phyloP scores from a whole-genome alignment of 2,797 vertebrate genomes.

The Peromyscus attwateri region DNA sequence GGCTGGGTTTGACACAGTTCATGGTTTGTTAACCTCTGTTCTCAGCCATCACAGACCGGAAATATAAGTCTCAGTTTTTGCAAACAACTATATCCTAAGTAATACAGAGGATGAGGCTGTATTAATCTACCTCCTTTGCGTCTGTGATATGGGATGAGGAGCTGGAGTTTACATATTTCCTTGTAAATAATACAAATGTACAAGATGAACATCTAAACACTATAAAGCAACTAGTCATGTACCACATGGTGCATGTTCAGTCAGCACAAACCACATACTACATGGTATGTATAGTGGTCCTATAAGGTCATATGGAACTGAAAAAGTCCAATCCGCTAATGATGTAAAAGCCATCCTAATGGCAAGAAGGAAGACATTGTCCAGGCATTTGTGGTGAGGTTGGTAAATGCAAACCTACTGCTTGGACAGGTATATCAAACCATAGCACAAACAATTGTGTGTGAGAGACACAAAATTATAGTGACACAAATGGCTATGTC shows the following conservation, averaged over 20 bases:
- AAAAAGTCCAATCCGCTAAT: not conserved
- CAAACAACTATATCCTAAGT: not conserved
- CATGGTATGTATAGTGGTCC: too few relatives aligned
- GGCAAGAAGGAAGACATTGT: not conserved
- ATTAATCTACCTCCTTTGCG: not conserved
- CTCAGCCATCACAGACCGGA: not conserved
- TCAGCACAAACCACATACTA: not conserved
- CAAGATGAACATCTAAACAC: not conserved
- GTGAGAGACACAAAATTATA: too few relatives aligned
- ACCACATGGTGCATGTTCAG: not conserved
- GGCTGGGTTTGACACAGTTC: not conserved
- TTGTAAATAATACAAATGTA: constrained; percentile 52
- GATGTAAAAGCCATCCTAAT: not conserved
- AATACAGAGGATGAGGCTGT: not conserved
- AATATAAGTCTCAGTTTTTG: not conserved
- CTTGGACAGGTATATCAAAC: not conserved
- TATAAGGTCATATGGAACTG: not conserved
- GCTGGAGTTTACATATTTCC: not conserved
- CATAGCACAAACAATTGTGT: not conserved
- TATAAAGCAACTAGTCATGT: not conserved
- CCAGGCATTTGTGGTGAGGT: not conserved
- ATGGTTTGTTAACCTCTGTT: not conserved
- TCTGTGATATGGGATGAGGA: not conserved
- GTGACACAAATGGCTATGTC: not conserved
- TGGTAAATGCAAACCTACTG: not conserved